Percentiles rank a stretch among this genome's conserved stretches.
These are phyloP conservation scores for Lacerta agilis DNA, from an alignment of 2,797 vertebrate genomes.

Conservation along the genomic window DNA sequence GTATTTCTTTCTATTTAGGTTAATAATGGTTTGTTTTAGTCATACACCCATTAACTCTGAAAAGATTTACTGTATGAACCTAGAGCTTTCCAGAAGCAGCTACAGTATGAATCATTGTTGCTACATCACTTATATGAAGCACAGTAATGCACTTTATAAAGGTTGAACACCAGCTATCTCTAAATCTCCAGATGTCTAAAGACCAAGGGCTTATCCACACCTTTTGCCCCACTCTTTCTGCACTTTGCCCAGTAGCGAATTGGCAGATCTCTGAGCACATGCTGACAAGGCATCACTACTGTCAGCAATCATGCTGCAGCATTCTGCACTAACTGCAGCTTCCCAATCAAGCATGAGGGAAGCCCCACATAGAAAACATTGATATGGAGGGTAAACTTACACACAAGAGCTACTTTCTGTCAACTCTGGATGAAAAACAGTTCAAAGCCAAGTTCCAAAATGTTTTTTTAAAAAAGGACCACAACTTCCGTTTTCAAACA, in stretches of 20 bases:
- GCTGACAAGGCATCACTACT: too few relatives aligned
- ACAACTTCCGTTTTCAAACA: neutral
- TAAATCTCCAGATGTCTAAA: neutral
- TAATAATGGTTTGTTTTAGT: neutral
- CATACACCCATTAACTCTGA: neutral
- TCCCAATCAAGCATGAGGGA: too few relatives aligned
- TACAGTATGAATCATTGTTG: neutral
- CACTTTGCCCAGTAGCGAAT: too few relatives aligned
- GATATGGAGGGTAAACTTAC: neutral
- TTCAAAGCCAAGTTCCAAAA: neutral
- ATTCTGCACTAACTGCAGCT: too few relatives aligned
- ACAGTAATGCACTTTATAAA: neutral
- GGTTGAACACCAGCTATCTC: neutral
- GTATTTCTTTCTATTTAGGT: neutral
- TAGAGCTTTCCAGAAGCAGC: conserved; percentile 10
- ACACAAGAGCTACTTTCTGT: neutral
- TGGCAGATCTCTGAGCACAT: neutral
- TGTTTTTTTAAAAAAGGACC: neutral
- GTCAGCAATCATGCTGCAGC: too few relatives aligned
- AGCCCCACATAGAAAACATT: too few relatives aligned
- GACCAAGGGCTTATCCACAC: too few relatives aligned
- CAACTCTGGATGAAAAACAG: neutral
- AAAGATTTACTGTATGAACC: neutral
- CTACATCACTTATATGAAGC: neutral
- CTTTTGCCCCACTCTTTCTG: too few relatives aligned